A percentile compares a stretch with the other conserved stretches of the same genome.
Conservation (phyloP, 92 coral and sea anemone genomes). For the Phenganax stokvisi region DNA sequence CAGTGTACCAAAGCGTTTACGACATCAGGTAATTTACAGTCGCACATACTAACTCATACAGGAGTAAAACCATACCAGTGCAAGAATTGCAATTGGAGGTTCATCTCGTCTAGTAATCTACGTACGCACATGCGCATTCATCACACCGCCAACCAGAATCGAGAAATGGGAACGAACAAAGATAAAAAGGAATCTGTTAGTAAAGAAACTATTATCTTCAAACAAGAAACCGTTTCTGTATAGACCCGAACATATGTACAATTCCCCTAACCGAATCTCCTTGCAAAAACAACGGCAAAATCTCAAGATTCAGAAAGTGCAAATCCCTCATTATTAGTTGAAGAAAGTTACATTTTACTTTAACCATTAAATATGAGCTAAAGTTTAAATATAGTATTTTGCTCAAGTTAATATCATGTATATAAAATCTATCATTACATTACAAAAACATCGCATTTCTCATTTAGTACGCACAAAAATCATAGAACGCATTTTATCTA, state of each 20-base stretch:
- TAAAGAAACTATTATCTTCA: constrained; percentile 1
- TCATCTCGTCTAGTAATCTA: constrained; percentile 93
- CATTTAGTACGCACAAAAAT: too few species aligned
- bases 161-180: background rate
- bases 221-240: background rate
- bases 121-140: constrained; percentile 97
- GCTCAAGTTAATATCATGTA: too few species aligned
- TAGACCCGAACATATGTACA: background rate
- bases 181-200: background rate
- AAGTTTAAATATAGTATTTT: background rate
- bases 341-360: too few species aligned
- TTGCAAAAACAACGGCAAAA: background rate
- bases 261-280: background rate
- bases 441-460: too few species aligned
- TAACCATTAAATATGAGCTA: background rate
- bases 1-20: constrained; percentile 99
- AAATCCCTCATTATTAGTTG: background rate
- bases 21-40: constrained; percentile 91
- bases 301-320: background rate
- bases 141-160: constrained; percentile 40
- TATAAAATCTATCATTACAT: too few species aligned
- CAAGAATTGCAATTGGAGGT: constrained; percentile 94
- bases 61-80: constrained; percentile 98
- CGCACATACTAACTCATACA: constrained; percentile 92
- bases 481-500: background rate